Evolutionary conservation across 2,113 vertebrate species (phyloP), one percentile per base, ranked within the genome.

Genomic region (Scomber japonicus): DNA sequence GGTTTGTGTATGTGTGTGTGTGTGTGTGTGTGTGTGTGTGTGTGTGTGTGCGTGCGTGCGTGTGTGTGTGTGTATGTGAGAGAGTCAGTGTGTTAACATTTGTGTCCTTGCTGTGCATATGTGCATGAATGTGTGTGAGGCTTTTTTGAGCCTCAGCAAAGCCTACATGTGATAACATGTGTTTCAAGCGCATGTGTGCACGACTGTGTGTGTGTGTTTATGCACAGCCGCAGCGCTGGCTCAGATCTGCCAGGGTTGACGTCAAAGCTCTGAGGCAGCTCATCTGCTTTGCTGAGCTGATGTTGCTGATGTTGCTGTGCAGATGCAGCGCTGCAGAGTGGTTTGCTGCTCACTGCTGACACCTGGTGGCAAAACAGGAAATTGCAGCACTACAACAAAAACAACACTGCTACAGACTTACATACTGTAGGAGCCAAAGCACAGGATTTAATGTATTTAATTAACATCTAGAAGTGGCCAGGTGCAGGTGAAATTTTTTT

Each of bases 231-330:
- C 84, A 86, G 78, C 13, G 1, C 16, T 76, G 73, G 75, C 82
- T 89, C 65, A 51, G 60, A 75, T 82, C 30, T 77, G 74, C 12
- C 21, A 30, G 24, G 71, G 31, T 51, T 93, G 91, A 91, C 80
- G 86, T 91, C 89, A 89, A 80, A 88, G 76, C 78, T 83, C 71
- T 0, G 1, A 45, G 74, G 86, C 68, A 45, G 78, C 80, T 81
- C 55, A 54, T 85, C 75, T 64, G 80, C 82, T 85, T 63, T 59
- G 79, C 74, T 77, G 35, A 40, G 35, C 35, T 40, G 35, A 40
- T 40, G 61, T 10, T 15, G 35, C 77, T 65, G 44, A 78, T 84
- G 80, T 85, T 86, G 81, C 55, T 1, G 49, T 56, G 65, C 77
- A 82, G 75, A 77, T 17, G 51, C 61, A 54, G 50, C 1, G 27